Evolutionary conservation across 2,888 invertebrate genomes (phyloP), one percentile per base, ranked within the genome.

Genomic region (Ferrisia virgata): DNA sequence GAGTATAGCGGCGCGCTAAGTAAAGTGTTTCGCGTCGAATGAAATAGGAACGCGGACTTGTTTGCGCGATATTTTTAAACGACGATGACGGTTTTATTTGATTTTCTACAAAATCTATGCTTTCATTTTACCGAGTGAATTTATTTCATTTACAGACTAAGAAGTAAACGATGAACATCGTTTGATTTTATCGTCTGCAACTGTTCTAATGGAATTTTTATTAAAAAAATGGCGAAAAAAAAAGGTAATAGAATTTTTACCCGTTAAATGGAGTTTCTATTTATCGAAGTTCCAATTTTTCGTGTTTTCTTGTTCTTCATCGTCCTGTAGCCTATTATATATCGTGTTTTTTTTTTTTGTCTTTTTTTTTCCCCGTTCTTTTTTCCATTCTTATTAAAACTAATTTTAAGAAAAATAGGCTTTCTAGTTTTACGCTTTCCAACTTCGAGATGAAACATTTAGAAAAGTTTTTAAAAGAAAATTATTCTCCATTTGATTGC

Each of bases 401-500:
- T 76, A 18, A 76, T 76, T 76, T 76, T 76, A 36, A 76, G 72
- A 76, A 76, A 64, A 76, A 76, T 76, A 76, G 72, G 33, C 72
- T 76, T 76, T 69, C n/a, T 36, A 76, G 33, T 76, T 76, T 76
- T 76, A 76, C 72, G 72, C 72, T 76, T 76, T 76, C 36, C 18
- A 76, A 76, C 72, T 76, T 36, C 64, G 28, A 64, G 72, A 36
- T 76, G 72, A 33, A 76, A 76, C 72, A 76, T 33, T 76, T 76
- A 76, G 72, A 76, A 76, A 76, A 36, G 33, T 76, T 76, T 76
- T 76, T 76, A 76, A 76, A 76, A 33, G 72, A 76, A 76, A 76
- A 76, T 76, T 76, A 76, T 76, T 76, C 72, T 76, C 72, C 33
- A 36, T 76, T 76, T 76, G 72, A 76, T 76, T 76, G 72, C 72